Evolutionary conservation across 1,140 invertebrate genomes (phyloP).

Genomic region (Leguminivora glycinivorella): DNA sequence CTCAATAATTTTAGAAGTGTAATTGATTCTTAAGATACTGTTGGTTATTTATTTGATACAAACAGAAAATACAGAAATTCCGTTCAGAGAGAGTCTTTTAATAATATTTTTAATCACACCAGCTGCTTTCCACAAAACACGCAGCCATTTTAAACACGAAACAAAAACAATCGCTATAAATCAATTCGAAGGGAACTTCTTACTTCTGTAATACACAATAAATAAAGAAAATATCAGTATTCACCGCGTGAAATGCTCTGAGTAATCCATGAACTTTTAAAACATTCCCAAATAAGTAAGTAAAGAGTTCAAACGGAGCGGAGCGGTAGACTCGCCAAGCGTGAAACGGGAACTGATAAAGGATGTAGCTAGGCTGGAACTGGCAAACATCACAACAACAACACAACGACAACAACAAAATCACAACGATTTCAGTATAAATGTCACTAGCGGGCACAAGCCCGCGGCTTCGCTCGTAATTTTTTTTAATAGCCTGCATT

Average conservation of each 20-base stretch:
- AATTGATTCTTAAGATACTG: no score
- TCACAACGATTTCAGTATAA: no score
- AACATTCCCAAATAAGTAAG: conserved; percentile 61
- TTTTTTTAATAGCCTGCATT: no score
- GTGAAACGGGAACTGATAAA: conserved; percentile 56
- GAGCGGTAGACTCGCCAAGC: conserved; percentile 54
- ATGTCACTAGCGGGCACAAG: no score
- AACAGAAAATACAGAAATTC: not conserved
- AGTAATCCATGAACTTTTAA: conserved; percentile 58
- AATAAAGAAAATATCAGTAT: conserved; percentile 38
- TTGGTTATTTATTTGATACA: no score
- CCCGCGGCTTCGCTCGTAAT: no score
- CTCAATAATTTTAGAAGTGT: no score
- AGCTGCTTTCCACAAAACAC: not conserved
- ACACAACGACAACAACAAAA: no score
- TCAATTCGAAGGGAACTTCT: conserved; percentile 18
- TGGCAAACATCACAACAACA: no score
- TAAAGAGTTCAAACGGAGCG: conserved; percentile 60
- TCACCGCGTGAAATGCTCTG: conserved; percentile 42
- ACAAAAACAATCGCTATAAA: conserved; percentile 21
- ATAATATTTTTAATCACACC: not conserved
- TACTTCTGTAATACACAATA: conserved; percentile 25
- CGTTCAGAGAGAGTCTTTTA: not conserved
- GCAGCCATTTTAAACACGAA: not conserved
- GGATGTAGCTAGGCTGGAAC: conserved; percentile 36